Evolutionary conservation across 2,113 vertebrate genomes (phyloP).

Genomic region (Apistogramma diplotaenia): DNA sequence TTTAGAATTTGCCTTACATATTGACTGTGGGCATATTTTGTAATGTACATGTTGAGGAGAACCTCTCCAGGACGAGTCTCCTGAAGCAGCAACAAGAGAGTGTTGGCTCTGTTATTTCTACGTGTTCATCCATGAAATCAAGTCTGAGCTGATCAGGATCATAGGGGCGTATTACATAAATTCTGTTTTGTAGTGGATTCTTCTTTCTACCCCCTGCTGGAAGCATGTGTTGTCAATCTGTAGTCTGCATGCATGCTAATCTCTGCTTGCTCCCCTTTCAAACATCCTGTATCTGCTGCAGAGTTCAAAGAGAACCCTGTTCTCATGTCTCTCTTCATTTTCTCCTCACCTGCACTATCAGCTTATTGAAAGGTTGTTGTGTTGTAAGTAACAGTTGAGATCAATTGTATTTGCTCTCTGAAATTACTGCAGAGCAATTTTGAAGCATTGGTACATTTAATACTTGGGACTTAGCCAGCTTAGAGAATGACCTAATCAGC

Average conservation of each 20-base stretch:
- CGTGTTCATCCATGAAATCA: slow-evolving; percentile 17
- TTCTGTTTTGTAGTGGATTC: slow-evolving; percentile 23
- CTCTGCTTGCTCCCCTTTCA: not conserved
- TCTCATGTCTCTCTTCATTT: slow-evolving; percentile 11
- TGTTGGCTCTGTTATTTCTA: slow-evolving; percentile 24
- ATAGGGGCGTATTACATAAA: slow-evolving; percentile 10
- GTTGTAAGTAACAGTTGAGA: slow-evolving; percentile 52
- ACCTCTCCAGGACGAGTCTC: slow-evolving; percentile 18
- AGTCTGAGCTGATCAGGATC: slow-evolving; percentile 38
- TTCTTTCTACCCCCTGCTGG: not conserved
- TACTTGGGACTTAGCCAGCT: slow-evolving; percentile 60
- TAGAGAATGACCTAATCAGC: slow-evolving; percentile 73
- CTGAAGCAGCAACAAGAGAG: slow-evolving; percentile 17
- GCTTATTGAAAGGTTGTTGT: slow-evolving; percentile 47
- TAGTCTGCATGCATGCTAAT: not conserved
- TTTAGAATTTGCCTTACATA: not conserved
- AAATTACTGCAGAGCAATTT: slow-evolving; percentile 55
- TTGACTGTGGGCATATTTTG: not conserved
- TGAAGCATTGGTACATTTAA: slow-evolving; percentile 63
- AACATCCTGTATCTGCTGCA: not conserved
- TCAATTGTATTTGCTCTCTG: slow-evolving; percentile 61
- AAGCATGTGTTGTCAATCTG: slow-evolving; percentile 3
- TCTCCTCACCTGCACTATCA: slow-evolving; percentile 33
- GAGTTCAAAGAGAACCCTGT: slow-evolving; percentile 42
- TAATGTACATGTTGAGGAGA: too few species aligned